phyloP scores from a whole-genome alignment of 2,113 vertebrate species.

The Rhinoderma darwinii region DNA sequence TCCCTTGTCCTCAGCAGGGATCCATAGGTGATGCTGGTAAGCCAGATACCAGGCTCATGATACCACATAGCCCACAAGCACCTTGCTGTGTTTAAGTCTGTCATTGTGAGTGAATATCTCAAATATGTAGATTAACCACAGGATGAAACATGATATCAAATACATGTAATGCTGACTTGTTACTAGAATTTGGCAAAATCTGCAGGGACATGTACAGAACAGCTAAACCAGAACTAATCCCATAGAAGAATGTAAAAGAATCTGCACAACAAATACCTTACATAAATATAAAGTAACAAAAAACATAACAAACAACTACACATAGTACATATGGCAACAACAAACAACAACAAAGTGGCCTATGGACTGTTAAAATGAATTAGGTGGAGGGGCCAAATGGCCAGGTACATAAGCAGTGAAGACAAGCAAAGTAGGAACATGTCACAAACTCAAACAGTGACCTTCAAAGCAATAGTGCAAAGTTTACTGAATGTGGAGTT shows the following conservation, averaged over 20 bases:
- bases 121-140: slow-evolving; percentile 51
- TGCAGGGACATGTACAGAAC: slow-evolving; percentile 50
- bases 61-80: slow-evolving; percentile 34
- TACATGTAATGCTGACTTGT: slow-evolving; percentile 39
- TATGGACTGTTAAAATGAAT: not conserved
- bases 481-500: no score
- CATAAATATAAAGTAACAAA: slow-evolving; percentile 1
- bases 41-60: slow-evolving; percentile 25
- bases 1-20: slow-evolving; percentile 31
- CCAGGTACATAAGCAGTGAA: not conserved
- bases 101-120: slow-evolving; percentile 38
- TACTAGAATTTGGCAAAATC: slow-evolving; percentile 50
- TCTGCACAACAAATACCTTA: slow-evolving; percentile 30
- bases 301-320: not conserved
- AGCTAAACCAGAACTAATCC: slow-evolving; percentile 44
- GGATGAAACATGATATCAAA: slow-evolving; percentile 54
- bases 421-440: no score
- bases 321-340: not conserved
- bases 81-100: slow-evolving; percentile 18
- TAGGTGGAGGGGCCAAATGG: not conserved
- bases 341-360: not conserved
- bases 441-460: not conserved
- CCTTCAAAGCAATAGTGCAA: not conserved
- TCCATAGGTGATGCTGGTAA: slow-evolving; percentile 39
- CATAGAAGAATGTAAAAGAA: slow-evolving; percentile 24